phyloP scores from a whole-genome alignment of 2,888 invertebrate genomes.

The Caenorhabditis angaria region DNA sequence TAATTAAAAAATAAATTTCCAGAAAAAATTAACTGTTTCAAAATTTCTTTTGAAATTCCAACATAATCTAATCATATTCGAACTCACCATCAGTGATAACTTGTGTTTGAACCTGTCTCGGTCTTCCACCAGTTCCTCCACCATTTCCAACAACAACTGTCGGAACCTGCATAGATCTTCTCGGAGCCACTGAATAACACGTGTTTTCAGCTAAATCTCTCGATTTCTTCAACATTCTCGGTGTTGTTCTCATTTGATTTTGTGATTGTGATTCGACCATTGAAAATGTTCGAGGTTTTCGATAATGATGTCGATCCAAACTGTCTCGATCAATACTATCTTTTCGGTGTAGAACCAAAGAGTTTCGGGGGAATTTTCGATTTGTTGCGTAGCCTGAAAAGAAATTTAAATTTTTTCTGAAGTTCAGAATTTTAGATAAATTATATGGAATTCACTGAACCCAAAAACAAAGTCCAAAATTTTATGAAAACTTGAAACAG shows the following conservation, averaged over 20 bases:
- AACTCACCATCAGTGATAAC: not conserved
- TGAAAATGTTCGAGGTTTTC: conserved; percentile 19
- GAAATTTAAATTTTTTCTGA: too few relatives aligned
- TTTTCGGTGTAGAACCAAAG: conserved; percentile 8
- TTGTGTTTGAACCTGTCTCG: not conserved
- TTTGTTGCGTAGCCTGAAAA: not conserved
- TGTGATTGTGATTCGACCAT: conserved; percentile 30
- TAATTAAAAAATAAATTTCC: too few relatives aligned
- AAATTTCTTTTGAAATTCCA: too few relatives aligned
- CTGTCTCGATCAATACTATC: conserved; percentile 16
- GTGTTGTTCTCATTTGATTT: conserved; percentile 49
- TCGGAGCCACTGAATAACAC: conserved; percentile 13
- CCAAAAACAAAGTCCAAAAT: not conserved
- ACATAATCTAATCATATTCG: too few relatives aligned
- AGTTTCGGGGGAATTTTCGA: conserved; percentile 9
- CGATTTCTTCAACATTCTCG: conserved; percentile 50
- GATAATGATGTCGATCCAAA: not conserved
- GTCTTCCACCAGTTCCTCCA: too few relatives aligned
- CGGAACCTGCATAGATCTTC: conserved; percentile 22
- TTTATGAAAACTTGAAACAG: not conserved
- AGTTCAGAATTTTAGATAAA: too few relatives aligned
- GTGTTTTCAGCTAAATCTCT: conserved; percentile 27
- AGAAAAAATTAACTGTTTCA: not conserved
- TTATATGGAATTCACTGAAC: too few relatives aligned
- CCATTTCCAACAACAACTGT: conserved; percentile 21